These are phyloP conservation scores for Heliocidaris tuberculata DNA, from an alignment of 35 echinoderm and acorn worm species.

Conservation along the genomic window DNA sequence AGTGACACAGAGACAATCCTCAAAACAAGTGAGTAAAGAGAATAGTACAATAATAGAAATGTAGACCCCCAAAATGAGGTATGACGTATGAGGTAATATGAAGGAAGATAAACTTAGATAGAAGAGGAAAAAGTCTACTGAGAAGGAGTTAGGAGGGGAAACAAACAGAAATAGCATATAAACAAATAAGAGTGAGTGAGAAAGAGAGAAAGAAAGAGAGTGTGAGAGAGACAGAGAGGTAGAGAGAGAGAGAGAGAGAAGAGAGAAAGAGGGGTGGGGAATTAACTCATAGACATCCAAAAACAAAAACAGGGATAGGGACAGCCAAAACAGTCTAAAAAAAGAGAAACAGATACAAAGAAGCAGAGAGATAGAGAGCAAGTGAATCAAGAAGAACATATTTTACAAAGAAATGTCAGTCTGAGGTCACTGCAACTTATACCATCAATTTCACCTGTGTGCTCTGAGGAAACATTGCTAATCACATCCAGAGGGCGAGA, in stretches of 20 bases:
- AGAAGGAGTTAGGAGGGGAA: no score
- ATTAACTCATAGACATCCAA: neutral
- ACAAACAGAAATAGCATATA: no score
- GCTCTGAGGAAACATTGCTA: neutral
- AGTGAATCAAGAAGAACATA: neutral
- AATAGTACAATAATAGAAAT: no score
- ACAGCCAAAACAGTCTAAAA: neutral
- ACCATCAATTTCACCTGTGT: neutral
- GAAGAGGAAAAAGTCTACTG: no score
- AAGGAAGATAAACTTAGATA: no score
- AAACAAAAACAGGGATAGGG: neutral
- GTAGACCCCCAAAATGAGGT: no score
- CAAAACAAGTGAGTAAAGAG: no score
- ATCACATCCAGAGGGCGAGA: neutral
- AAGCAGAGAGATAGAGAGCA: neutral
- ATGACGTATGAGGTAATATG: no score
- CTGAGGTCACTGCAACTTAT: neutral
- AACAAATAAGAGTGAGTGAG: no score
- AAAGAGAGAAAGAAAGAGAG: no score
- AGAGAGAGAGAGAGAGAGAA: neutral
- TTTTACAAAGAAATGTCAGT: neutral
- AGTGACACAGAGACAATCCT: neutral
- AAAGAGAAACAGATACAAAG: neutral
- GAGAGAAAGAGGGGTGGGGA: neutral
- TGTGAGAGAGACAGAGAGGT: no score